Conservation (phyloP, 2,888 invertebrate species). For the Phrixothrix hirtus region DNA sequence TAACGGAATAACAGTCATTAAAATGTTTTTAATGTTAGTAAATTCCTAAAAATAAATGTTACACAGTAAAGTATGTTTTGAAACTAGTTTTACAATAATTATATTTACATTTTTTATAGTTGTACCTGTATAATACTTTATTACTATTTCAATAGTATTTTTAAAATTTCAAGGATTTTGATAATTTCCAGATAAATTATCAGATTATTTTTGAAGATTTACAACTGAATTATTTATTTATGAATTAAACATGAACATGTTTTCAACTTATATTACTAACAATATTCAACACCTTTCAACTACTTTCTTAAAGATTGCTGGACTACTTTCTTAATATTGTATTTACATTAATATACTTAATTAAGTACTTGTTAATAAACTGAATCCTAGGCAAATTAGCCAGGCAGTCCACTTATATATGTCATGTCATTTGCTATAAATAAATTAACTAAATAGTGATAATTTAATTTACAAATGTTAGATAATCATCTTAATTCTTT, state of each 20-base stretch:
- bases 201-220: too few species aligned
- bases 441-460: background rate
- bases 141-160: too few species aligned
- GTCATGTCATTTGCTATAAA: background rate
- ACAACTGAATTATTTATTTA: background rate
- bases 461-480: slow-evolving; percentile 17
- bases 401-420: background rate
- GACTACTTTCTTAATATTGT: slow-evolving; percentile 10
- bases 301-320: slow-evolving; percentile 5
- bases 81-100: background rate
- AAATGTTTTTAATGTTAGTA: background rate
- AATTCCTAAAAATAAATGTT: slow-evolving; percentile 8
- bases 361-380: slow-evolving; percentile 5
- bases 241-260: background rate
- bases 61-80: background rate
- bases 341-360: background rate
- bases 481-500: slow-evolving; percentile 13
- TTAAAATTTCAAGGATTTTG: background rate
- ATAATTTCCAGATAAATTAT: too few species aligned
- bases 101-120: too few species aligned
- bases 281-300: background rate
- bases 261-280: background rate
- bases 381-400: background rate
- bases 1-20: too few species aligned
- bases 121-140: too few species aligned